Evolutionary conservation across 2,888 invertebrate genomes (phyloP).

Genomic region (Tethea ocularis): DNA sequence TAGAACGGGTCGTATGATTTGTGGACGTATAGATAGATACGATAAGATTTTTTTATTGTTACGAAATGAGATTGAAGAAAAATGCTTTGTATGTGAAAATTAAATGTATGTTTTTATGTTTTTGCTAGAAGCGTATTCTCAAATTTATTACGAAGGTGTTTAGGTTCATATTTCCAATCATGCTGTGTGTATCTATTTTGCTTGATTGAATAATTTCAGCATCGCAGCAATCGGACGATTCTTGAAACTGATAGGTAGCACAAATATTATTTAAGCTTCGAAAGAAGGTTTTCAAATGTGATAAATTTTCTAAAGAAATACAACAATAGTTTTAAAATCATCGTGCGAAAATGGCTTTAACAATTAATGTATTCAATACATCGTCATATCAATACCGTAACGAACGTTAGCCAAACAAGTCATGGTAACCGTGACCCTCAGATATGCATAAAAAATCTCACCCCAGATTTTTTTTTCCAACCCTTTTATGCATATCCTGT

Average conservation of each 20-base stretch:
- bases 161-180: too few species aligned
- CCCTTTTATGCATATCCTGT: slow-evolving; percentile 82
- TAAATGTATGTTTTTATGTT: slow-evolving; percentile 10
- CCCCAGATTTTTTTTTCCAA: slow-evolving; percentile 71
- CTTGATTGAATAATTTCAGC: too few species aligned
- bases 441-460: slow-evolving; percentile 68
- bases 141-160: too few species aligned
- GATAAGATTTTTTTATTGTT: slow-evolving; percentile 41
- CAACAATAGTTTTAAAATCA: slow-evolving; percentile 36
- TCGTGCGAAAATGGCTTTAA: slow-evolving; percentile 66
- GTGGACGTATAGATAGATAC: slow-evolving; percentile 66
- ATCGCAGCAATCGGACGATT: too few species aligned
- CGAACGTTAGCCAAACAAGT: slow-evolving; percentile 63
- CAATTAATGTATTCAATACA: slow-evolving; percentile 68
- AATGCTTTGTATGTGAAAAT: not conserved
- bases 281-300: slow-evolving; percentile 5
- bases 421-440: slow-evolving; percentile 58
- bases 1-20: slow-evolving; percentile 48
- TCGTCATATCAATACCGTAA: slow-evolving; percentile 63
- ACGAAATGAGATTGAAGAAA: slow-evolving; percentile 29
- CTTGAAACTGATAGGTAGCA: too few species aligned
- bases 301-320: slow-evolving; percentile 23
- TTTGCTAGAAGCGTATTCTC: slow-evolving; percentile 8
- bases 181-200: not conserved
- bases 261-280: too few species aligned